phyloP scores from a whole-genome alignment of 2,888 invertebrate species.

The Sympetrum striolatum region DNA sequence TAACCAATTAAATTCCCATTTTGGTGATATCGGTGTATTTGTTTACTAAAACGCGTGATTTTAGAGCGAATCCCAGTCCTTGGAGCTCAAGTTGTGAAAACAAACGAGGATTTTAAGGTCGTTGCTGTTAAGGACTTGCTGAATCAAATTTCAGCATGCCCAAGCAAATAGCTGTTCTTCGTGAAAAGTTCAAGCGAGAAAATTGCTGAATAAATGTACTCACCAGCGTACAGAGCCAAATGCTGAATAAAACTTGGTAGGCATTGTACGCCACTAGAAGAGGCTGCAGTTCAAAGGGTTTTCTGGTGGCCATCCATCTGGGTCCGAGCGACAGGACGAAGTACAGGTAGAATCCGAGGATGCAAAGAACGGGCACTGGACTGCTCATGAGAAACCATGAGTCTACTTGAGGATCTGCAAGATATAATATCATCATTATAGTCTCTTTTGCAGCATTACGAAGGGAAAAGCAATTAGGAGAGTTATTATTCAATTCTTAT shows the following conservation, averaged over 20 bases:
- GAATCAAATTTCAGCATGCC: background rate
- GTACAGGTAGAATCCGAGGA: slow-evolving; percentile 71
- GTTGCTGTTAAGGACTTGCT: background rate
- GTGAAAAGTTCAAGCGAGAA: background rate
- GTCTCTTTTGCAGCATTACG: no score
- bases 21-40: no score
- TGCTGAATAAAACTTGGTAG: slow-evolving; percentile 85
- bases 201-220: slow-evolving; percentile 49
- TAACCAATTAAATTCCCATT: no score
- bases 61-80: no score
- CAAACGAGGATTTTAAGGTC: background rate
- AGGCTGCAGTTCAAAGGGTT: slow-evolving; percentile 75
- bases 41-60: no score
- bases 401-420: slow-evolving; percentile 76
- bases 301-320: slow-evolving; percentile 75
- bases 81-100: no score
- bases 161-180: background rate
- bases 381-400: slow-evolving; percentile 81
- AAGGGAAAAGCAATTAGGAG: background rate
- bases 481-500: background rate
- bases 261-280: slow-evolving; percentile 82
- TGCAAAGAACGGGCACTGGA: slow-evolving; percentile 71
- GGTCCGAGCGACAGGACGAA: slow-evolving; percentile 81
- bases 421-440: slow-evolving; percentile 12
- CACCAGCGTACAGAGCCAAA: slow-evolving; percentile 69